Evolutionary conservation across 2,888 invertebrate genomes (phyloP).

Genomic region (Acanthoscelides obtectus): DNA sequence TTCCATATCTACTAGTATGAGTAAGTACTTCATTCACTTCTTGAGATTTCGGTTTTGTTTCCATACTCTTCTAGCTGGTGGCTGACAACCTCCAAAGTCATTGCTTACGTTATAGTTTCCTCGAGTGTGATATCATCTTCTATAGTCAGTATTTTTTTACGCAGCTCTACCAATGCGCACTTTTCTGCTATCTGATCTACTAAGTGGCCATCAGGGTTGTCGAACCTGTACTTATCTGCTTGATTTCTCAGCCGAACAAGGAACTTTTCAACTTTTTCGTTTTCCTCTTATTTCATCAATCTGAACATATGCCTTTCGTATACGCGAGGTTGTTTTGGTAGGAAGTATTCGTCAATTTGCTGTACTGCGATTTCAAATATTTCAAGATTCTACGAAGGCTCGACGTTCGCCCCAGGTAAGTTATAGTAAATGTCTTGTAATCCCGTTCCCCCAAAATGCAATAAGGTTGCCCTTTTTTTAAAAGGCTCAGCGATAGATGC

Average conservation of each 20-base stretch:
- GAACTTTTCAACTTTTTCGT: constrained; percentile 34
- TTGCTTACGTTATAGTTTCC: background rate
- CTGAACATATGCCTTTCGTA: background rate
- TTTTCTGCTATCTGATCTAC: background rate
- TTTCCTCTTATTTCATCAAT: constrained; percentile 27
- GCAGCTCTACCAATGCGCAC: background rate
- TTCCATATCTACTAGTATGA: background rate
- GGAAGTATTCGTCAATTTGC: constrained; percentile 25
- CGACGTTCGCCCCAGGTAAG: constrained; percentile 18
- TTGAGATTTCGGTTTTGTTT: background rate
- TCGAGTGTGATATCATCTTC: background rate
- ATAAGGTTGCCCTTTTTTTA: constrained; percentile 17
- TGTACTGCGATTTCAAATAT: constrained; percentile 20
- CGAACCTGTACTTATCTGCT: constrained; percentile 10
- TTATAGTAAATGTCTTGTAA: constrained; percentile 25
- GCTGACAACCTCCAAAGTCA: background rate
- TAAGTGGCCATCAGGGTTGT: background rate
- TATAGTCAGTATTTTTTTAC: background rate
- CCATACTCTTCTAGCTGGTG: background rate
- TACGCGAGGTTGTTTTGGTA: background rate
- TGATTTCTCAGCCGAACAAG: constrained; percentile 22
- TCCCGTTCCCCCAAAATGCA: constrained; percentile 20
- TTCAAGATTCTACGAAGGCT: constrained; percentile 7
- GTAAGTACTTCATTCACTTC: background rate
- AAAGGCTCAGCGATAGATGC: constrained; percentile 10